phyloP scores from a whole-genome alignment of 1,140 invertebrate genomes.

The Aethina tumida region DNA sequence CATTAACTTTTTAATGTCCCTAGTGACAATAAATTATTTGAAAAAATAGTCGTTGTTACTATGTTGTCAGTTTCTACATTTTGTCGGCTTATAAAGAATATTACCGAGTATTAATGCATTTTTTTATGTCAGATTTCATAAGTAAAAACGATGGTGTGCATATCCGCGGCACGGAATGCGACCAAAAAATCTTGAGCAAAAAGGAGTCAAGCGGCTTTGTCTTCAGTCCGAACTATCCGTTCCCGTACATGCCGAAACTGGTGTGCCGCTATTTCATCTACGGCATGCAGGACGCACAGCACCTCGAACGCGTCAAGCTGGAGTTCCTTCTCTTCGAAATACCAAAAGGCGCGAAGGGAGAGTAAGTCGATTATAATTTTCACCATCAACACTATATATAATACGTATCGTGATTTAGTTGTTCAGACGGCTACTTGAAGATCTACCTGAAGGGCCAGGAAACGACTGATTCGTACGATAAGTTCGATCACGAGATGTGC shows the following conservation, averaged over 20 bases:
- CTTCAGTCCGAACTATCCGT: slow-evolving; percentile 92
- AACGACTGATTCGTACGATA: slow-evolving; percentile 84
- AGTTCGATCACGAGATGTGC: slow-evolving; percentile 87
- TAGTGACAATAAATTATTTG: no score
- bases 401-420: no score
- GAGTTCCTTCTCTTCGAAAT: slow-evolving; percentile 85
- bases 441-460: slow-evolving; percentile 88
- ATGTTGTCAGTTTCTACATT: no score
- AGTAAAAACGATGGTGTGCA: slow-evolving; percentile 82
- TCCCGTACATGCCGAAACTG: slow-evolving; percentile 85
- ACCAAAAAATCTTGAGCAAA: slow-evolving; percentile 91
- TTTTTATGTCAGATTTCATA: slow-evolving; percentile 74
- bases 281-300: slow-evolving; percentile 89
- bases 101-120: neutral
- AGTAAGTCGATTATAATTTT: slow-evolving; percentile 47
- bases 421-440: slow-evolving; percentile 83
- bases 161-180: slow-evolving; percentile 92
- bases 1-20: no score
- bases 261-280: slow-evolving; percentile 97
- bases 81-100: no score
- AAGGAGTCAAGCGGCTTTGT: slow-evolving; percentile 85
- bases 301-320: slow-evolving; percentile 84
- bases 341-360: slow-evolving; percentile 63
- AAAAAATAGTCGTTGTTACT: no score
- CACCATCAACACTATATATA: no score